Evolutionary conservation across 2,888 invertebrate genomes (phyloP).

Genomic region (Stenotaenia linearis): DNA sequence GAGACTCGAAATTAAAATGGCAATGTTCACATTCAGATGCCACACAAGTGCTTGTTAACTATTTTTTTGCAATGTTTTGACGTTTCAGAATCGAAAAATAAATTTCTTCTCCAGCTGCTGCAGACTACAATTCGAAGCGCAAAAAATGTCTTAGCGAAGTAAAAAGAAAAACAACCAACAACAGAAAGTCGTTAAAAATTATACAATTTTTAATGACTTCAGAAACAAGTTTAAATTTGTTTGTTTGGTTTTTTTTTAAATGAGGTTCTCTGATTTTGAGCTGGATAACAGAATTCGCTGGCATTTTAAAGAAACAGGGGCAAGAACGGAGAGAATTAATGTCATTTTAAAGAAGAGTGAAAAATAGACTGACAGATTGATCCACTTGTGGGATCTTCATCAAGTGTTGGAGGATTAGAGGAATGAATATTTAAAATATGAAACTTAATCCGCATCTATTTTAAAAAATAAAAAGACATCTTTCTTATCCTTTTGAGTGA

Average conservation of each 20-base stretch:
- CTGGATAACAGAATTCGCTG: too few species aligned
- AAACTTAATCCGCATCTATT: neutral
- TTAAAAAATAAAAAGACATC: neutral
- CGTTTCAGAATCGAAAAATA: conserved; percentile 7
- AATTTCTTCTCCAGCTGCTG: conserved; percentile 10
- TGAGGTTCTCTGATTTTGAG: too few species aligned
- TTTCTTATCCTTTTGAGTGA: neutral
- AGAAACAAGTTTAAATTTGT: neutral
- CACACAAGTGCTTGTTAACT: conserved; percentile 21
- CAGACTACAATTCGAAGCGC: neutral
- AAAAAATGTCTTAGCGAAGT: neutral
- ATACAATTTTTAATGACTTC: neutral
- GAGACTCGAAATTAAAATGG: neutral
- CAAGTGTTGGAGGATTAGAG: conserved; percentile 14
- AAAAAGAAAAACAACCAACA: neutral
- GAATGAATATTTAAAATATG: conserved; percentile 16
- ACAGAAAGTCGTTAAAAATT: neutral
- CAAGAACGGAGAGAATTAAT: neutral
- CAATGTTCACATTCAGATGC: neutral
- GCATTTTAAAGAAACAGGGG: neutral
- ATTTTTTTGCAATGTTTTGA: neutral
- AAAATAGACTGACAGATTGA: conserved; percentile 14
- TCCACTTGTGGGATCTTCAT: conserved; percentile 2
- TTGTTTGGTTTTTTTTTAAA: too few species aligned
- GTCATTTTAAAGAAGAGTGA: neutral